Evolutionary conservation across 2,113 vertebrate species (phyloP), one percentile per base, ranked within the genome.

Genomic region (Antigone vipio): DNA sequence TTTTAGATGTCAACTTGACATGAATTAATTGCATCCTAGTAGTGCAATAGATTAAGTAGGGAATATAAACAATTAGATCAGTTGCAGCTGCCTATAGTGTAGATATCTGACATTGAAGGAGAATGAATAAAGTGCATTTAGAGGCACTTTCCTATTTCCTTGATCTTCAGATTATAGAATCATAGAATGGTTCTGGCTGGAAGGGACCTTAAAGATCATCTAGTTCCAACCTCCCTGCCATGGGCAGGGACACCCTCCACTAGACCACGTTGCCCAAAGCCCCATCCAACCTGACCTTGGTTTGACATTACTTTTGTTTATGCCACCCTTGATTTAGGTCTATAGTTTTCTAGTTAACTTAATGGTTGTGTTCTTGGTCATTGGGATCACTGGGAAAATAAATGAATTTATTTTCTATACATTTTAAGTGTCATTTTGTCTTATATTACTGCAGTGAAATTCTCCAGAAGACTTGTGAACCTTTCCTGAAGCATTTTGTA

Each of bases 1-100:
- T 83, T 95, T 82, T 76, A 93, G 69, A 85, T 85, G 82, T 66
- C 85, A 95, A 13, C 49, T 75, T 92, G 88, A 92, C 15, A 26
- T 40, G 72, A 93, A 93, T 69, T 16, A 93, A 85, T 94, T 88
- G 24, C 34, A 73, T 66, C 45, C 12, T 34, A 30, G 9, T n/a
- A 85, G 16, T 80, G 45, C 66, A 83, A 35, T 22, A 76, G 49
- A 82, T 85, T 90, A 90, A 92, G 27, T 6, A 79, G 35, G 19
- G 38, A 90, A 95, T 72, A 17, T 73, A 90, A 95, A 88, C 53
- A 92, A 85, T 79, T 79, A 76, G 34, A 69, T 90, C 62, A 62
- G 35, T 66, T 85, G 50, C 45, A 68, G 22, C 12, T 93, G 71
- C 29, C 53, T 88, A 26, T 58, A 66, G 10, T 58, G 53, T 42